Percentiles rank a stretch among this genome's conserved stretches.
Evolutionary conservation across 2,797 vertebrate genomes (phyloP).

Genomic region (Mergus octosetaceus): DNA sequence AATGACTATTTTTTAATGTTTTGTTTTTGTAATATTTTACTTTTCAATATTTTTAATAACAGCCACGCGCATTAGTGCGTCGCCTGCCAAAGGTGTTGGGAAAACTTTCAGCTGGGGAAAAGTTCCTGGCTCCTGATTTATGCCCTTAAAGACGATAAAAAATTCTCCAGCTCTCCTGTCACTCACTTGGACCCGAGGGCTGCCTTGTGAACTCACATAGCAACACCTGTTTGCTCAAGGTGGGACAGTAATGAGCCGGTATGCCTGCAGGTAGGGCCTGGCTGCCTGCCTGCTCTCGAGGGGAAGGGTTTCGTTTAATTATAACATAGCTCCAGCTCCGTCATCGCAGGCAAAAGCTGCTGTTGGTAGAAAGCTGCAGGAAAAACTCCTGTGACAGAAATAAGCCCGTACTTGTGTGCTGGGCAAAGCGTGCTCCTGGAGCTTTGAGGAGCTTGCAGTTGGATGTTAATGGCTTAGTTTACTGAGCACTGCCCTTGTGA

Average conservation of each 20-base stretch:
- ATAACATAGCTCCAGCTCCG: slow-evolving; percentile 27
- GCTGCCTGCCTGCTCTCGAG: slow-evolving; percentile 7
- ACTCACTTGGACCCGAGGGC: slow-evolving; percentile 29
- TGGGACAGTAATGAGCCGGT: slow-evolving; percentile 49
- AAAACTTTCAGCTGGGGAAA: slow-evolving; percentile 13
- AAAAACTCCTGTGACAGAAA: not conserved
- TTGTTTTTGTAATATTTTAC: not conserved
- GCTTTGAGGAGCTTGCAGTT: not conserved
- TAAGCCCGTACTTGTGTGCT: slow-evolving; percentile 12
- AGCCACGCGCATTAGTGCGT: accelerated
- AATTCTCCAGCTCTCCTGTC: not conserved
- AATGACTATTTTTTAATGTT: not conserved
- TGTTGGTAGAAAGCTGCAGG: not conserved
- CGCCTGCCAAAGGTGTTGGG: not conserved
- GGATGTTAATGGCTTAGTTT: accelerated
- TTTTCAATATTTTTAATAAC: not conserved
- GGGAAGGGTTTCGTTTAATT: slow-evolving; percentile 33
- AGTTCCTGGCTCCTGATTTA: not conserved
- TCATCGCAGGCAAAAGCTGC: not conserved
- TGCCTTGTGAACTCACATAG: slow-evolving; percentile 41
- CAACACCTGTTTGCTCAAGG: slow-evolving; percentile 80
- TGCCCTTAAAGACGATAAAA: slow-evolving; percentile 12
- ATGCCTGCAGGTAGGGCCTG: slow-evolving; percentile 56
- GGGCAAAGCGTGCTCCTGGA: not conserved
- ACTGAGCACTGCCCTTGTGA: not conserved